A percentile compares a stretch with the other conserved stretches of the same genome.
phyloP scores from a whole-genome alignment of 2,888 invertebrate species.

The Cataglyphis livida region DNA sequence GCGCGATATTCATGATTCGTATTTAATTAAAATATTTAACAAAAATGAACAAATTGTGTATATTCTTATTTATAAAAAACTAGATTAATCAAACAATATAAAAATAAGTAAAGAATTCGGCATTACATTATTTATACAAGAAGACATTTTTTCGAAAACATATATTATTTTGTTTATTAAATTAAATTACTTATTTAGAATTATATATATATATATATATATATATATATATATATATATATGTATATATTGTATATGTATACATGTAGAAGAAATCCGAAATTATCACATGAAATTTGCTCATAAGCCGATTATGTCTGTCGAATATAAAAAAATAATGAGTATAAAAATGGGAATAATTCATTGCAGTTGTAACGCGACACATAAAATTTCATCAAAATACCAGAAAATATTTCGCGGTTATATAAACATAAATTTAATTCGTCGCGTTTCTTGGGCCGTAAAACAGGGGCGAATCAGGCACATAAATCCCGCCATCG shows the following conservation, averaged over 20 bases:
- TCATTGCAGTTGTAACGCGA: conserved; percentile 4
- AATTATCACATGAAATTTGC: not conserved
- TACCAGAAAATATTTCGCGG: conserved; percentile 23
- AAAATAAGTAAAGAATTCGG: not conserved
- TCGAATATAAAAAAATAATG: not conserved
- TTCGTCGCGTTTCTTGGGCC: conserved; percentile 57
- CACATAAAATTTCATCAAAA: conserved; percentile 31
- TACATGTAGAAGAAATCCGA: not conserved
- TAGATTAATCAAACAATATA: not conserved
- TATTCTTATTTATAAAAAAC: not conserved
- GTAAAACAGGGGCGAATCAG: conserved; percentile 64
- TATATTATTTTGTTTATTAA: not conserved
- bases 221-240: not conserved
- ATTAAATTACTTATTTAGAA: not conserved
- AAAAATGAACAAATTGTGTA: not conserved
- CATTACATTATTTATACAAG: not conserved
- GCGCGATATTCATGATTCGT: not conserved
- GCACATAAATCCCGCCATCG: conserved; percentile 68
- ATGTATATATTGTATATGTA: too few relatives aligned
- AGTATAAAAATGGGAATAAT: not conserved
- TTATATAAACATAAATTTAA: conserved; percentile 71
- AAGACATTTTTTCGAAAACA: not conserved
- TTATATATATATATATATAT: not conserved
- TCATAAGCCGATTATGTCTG: conserved; percentile 8
- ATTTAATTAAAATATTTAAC: not conserved